Evolutionary conservation across 2,797 vertebrate species (phyloP).

Genomic region (Lithobates sylvaticus): DNA sequence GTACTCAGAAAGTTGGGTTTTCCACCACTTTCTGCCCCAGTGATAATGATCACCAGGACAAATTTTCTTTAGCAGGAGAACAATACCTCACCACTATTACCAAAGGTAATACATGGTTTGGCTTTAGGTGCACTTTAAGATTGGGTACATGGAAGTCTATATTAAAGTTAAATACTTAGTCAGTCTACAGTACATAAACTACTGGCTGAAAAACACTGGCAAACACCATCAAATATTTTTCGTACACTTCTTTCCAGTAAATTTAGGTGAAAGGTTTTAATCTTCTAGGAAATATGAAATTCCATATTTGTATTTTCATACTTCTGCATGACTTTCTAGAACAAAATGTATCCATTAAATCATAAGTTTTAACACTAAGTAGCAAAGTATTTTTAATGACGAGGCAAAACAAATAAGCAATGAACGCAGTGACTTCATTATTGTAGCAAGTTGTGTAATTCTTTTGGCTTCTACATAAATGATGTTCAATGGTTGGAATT

Average conservation of each 20-base stretch:
- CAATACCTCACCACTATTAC: too few species aligned
- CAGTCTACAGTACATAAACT: background rate
- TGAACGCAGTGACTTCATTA: slow-evolving; percentile 29
- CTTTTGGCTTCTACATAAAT: slow-evolving; percentile 45
- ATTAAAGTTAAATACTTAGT: background rate
- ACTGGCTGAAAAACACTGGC: background rate
- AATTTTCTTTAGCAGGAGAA: too few species aligned
- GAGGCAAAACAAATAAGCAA: slow-evolving; percentile 48
- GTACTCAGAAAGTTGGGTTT: too few species aligned
- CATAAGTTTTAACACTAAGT: slow-evolving; percentile 23
- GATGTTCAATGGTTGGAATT: slow-evolving; percentile 56
- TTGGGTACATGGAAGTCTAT: background rate
- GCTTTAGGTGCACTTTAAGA: too few species aligned
- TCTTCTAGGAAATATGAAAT: background rate
- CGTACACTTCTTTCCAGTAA: background rate
- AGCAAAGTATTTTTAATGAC: slow-evolving; percentile 38
- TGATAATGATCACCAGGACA: too few species aligned
- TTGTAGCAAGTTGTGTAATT: slow-evolving; percentile 53
- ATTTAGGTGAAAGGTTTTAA: background rate
- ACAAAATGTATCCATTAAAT: slow-evolving; percentile 28
- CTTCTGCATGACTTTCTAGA: background rate
- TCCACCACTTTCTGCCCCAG: too few species aligned
- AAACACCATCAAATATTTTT: background rate
- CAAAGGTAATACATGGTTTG: background rate
- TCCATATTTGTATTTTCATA: background rate